Base-by-base conservation (phyloP, 64 coral and sea anemone genomes). In the Actinia tenebrosa region DNA sequence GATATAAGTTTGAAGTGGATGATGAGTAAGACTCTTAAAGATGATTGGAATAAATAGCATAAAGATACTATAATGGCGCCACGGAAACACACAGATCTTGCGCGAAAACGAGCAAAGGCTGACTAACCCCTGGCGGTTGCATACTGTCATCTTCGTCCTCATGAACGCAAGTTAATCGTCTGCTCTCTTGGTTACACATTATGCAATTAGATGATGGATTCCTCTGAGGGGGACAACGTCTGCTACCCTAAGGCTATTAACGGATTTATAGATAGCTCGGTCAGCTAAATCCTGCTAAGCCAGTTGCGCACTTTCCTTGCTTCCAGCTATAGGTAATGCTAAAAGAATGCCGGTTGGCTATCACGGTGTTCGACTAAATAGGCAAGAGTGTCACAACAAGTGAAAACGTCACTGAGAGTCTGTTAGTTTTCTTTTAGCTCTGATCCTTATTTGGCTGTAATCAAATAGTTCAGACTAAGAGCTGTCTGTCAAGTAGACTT, bases 371-470 rank as follows among this genome's bases (percentile, higher is more conserved):
- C 69, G 69, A 75, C 69, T 30, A 75, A 75, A 75, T 75, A 75
- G 69, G 23, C 25, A 42, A 15, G 25, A 75, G 69, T 75, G 69
- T 75, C 69, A 81, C 43, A 81, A 81, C 79, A 81, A 81, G 45
- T 81, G 83, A 9, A 59, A 85, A 64, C 83, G 83, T 85, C 83
- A 64, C 56, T 45, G 37, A 30, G 83, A 17, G n/a, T 64, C 83
- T 85, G 83, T 85, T 85, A 85, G 83, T 85, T 85, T 85, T 85
- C 83, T 85, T 58, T 85, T 85, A 85, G 53, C 52, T 25, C 9
- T 61, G 83, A 64, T 14, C 83, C 83, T n/a, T 85, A 85, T 85
- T 59, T 85, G 83, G 83, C 56, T 17, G 83, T 85, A 85, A 85
- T 85, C 83, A 85, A 85, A 85, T 85, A 85, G 50, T 85, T 85